Evolutionary conservation across 2,888 invertebrate genomes (phyloP).

Genomic region (Cephus pygmeus): DNA sequence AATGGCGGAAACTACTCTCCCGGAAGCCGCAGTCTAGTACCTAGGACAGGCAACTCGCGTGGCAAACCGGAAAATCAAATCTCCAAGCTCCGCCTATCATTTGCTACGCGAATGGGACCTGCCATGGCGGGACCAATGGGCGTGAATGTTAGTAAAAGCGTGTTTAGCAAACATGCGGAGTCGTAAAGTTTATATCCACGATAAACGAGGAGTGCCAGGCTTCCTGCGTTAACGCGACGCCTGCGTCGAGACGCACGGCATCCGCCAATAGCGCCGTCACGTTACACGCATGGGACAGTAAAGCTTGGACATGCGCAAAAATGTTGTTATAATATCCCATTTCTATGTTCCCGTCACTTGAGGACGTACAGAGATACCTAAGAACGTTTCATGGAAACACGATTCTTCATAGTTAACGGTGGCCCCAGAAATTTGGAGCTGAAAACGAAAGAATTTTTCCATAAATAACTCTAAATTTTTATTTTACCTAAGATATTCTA

Average conservation of each 20-base stretch:
- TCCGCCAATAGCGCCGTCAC: neutral
- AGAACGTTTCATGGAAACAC: too few species aligned
- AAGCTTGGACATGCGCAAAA: neutral
- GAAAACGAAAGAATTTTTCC: too few species aligned
- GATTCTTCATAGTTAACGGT: neutral
- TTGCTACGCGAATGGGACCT: neutral
- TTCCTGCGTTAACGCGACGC: conserved; percentile 14
- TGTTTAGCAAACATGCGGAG: conserved; percentile 20
- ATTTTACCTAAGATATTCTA: neutral
- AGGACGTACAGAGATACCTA: neutral
- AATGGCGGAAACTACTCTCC: neutral
- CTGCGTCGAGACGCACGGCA: neutral
- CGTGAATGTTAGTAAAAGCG: conserved; percentile 13
- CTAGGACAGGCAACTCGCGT: neutral
- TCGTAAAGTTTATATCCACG: conserved; percentile 22
- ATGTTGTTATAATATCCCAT: neutral
- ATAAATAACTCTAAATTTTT: too few species aligned
- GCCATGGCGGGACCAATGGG: conserved; percentile 16
- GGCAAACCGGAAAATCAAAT: neutral
- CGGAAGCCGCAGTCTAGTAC: neutral
- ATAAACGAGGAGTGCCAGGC: conserved; percentile 15
- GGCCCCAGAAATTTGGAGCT: neutral
- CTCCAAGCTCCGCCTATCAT: neutral
- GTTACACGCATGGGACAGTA: neutral
- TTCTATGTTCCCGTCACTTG: neutral